Base-by-base conservation (phyloP, 64 coral and sea anemone species). In the Catalaphyllia jardinei region DNA sequence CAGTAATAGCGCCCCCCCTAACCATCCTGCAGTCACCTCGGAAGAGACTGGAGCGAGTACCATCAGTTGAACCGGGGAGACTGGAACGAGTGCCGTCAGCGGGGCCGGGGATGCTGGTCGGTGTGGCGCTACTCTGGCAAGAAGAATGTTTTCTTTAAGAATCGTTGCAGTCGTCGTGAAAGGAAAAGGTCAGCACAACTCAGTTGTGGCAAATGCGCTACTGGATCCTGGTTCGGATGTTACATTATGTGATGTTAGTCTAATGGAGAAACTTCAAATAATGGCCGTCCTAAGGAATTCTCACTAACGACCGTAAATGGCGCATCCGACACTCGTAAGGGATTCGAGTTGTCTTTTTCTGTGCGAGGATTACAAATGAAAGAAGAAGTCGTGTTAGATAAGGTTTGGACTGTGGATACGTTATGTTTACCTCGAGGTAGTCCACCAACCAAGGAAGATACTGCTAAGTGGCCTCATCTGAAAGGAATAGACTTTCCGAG, bases 191-290 rank as follows among this genome's bases (percentile, higher is more conserved):
- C 77, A 74, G 16, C 19, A 11, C 30, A 4, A 42, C 13, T 19
- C 19, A 22, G 51, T 35, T n/a, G 22, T 82, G 33, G 75, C 92
- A 54, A 76, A 88, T 19, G 86, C 92, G 0, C 30, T 93, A 1
- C 57, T 84, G 46, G 86, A 93, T 38, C 25, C 42, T 46, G 3
- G 42, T 46, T 46, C 7, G 42, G 42, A 46, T 5, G 7, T 46
- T 46, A 46, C 42, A 46, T 46, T 46, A 0, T 46, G 42, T 46
- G 42, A 46, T 46, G 42, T 8, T 3, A 46, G 42, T 74, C 67
- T 93, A 0, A 78, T 88, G 12, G 52, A 87, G 33, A 39, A 79
- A 61, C 91, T 93, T 24, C 51, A 29, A 59, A 3, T 93, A 24
- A 25, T 9, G 78, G 91, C 63, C 74, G 22, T 60, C 65, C 42